These are phyloP conservation scores for Bimastos eiseni DNA, from an alignment of 2,888 invertebrate genomes.

Conservation along the genomic window DNA sequence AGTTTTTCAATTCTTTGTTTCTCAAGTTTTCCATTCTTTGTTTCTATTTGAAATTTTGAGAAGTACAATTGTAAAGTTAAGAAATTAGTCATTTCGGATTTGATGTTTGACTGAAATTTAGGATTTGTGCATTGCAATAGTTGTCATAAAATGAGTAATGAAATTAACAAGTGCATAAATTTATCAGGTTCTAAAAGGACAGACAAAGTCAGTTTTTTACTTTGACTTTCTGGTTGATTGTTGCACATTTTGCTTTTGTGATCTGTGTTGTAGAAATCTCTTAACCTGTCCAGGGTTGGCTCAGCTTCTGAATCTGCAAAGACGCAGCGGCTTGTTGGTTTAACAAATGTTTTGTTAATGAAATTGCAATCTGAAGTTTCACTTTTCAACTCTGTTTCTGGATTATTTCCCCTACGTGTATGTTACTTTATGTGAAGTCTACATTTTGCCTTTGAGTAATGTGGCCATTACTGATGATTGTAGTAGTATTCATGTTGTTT, in stretches of 20 bases:
- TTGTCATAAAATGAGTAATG: not conserved
- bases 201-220: not conserved
- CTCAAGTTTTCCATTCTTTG: not conserved
- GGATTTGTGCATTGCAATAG: not conserved
- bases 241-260: not conserved
- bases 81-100: not conserved
- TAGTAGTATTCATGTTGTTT: not conserved
- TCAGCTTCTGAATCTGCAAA: not conserved
- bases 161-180: not conserved
- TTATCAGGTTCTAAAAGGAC: not conserved
- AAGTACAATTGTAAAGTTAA: not conserved
- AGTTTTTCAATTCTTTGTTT: too few relatives aligned
- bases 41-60: not conserved
- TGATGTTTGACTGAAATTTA: not conserved
- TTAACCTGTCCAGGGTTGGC: not conserved
- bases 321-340: not conserved
- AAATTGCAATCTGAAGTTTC: not conserved
- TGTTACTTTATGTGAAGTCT: not conserved
- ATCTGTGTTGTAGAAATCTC: not conserved
- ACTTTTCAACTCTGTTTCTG: not conserved
- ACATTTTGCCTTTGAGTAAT: not conserved
- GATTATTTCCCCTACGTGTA: not conserved
- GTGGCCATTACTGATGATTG: not conserved
- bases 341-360: not conserved
- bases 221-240: not conserved